phyloP scores from a whole-genome alignment of 1,140 invertebrate species.

The Pissodes strobi region DNA sequence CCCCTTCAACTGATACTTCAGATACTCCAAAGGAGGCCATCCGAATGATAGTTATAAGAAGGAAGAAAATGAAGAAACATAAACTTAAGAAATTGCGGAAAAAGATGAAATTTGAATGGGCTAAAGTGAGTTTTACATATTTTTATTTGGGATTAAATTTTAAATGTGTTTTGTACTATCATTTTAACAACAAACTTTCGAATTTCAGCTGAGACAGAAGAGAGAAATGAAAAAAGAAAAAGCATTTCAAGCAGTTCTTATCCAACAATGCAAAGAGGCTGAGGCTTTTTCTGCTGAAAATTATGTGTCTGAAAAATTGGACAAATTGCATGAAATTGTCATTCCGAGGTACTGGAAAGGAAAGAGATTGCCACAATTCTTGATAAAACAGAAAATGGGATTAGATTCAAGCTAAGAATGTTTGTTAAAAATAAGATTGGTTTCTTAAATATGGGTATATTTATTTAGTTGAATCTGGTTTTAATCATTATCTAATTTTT shows the following conservation, averaged over 20 bases:
- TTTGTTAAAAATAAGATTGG: background rate
- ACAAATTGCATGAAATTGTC: constrained; percentile 65
- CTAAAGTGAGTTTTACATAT: constrained; percentile 59
- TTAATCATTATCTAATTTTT: too few species aligned
- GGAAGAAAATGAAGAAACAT: constrained; percentile 85
- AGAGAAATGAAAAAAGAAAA: constrained; percentile 76
- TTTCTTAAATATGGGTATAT: background rate
- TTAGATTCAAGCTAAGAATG: too few species aligned
- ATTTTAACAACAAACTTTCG: too few species aligned
- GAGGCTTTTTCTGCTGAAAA: constrained; percentile 74
- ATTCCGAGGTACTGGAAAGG: constrained; percentile 68
- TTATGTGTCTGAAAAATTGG: constrained; percentile 69
- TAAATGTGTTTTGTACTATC: too few species aligned
- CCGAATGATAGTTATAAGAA: constrained; percentile 75
- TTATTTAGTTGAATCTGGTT: too few species aligned
- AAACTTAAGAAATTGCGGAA: constrained; percentile 79
- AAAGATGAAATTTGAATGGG: constrained; percentile 74
- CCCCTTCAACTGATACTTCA: constrained; percentile 42
- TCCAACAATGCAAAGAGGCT: constrained; percentile 71
- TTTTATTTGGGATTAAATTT: too few species aligned
- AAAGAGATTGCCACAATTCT: constrained; percentile 65
- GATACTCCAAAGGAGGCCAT: constrained; percentile 68
- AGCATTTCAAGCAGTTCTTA: constrained; percentile 70
- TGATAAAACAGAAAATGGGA: constrained; percentile 63
- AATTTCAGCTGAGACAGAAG: constrained; percentile 66